These are phyloP conservation scores for Paracanthobrama guichenoti DNA, from an alignment of 2,113 vertebrate genomes.

Conservation along the genomic window DNA sequence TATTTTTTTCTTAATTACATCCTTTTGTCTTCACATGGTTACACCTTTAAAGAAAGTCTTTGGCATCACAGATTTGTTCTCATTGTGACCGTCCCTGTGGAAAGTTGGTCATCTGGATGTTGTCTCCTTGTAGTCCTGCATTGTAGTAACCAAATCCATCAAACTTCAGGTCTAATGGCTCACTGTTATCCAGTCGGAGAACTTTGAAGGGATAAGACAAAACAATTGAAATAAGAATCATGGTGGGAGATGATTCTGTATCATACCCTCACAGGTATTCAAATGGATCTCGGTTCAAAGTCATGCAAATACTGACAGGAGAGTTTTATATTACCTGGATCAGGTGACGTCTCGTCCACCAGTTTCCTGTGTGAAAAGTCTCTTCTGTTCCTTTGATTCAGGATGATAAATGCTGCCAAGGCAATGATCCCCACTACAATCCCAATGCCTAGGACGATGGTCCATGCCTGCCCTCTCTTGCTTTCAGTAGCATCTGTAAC, in stretches of 20 bases:
- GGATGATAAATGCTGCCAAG: conserved; percentile 73
- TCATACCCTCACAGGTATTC: background rate
- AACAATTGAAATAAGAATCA: background rate
- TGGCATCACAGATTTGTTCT: conserved; percentile 22
- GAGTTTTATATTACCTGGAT: conserved; percentile 78
- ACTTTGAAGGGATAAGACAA: conserved; percentile 71
- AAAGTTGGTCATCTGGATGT: conserved; percentile 75
- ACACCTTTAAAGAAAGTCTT: conserved; percentile 23
- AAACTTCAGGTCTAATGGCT: conserved; percentile 70
- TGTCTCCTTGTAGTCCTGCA: conserved; percentile 67
- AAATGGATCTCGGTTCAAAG: background rate
- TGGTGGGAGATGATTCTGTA: background rate
- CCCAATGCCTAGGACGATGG: conserved; percentile 71
- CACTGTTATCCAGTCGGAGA: conserved; percentile 79
- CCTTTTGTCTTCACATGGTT: conserved; percentile 1
- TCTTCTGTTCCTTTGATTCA: conserved; percentile 71
- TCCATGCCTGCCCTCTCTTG: conserved; percentile 63
- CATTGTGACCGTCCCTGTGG: conserved; percentile 53
- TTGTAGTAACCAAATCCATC: conserved; percentile 75
- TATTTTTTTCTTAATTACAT: conserved; percentile 24
- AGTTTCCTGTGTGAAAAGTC: conserved; percentile 84
- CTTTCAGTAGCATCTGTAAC: background rate
- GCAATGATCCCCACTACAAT: conserved; percentile 71
- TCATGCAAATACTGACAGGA: background rate
- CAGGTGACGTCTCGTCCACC: conserved; percentile 79